These are phyloP conservation scores for Natrix natrix DNA, from an alignment of 2,797 vertebrate genomes.

Conservation along the genomic window DNA sequence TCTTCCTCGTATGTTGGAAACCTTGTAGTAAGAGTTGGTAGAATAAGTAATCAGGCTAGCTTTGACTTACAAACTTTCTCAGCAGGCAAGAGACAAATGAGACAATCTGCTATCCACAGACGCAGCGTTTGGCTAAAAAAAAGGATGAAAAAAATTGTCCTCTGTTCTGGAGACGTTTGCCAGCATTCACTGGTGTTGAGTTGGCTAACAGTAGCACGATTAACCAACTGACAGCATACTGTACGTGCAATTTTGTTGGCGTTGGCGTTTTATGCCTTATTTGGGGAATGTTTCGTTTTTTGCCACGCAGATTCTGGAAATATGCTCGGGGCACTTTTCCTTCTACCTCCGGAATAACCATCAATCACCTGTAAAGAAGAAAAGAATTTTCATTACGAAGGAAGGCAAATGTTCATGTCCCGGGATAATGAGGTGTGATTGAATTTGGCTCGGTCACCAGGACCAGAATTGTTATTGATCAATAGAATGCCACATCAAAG, in stretches of 20 bases:
- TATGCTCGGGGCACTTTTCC: not conserved
- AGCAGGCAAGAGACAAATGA: not conserved
- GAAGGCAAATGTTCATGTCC: not conserved
- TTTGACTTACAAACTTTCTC: not conserved
- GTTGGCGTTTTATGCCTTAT: not conserved
- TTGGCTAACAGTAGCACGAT: not conserved
- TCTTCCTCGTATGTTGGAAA: not conserved
- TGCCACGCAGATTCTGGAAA: not conserved
- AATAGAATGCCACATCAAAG: not conserved
- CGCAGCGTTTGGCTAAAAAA: too few relatives aligned
- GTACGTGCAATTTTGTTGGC: not conserved
- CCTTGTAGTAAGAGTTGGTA: not conserved
- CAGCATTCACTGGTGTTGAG: not conserved
- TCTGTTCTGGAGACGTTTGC: not conserved
- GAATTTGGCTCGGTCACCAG: too few relatives aligned
- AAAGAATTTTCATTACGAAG: not conserved
- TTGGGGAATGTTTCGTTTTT: not conserved
- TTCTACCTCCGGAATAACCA: not conserved
- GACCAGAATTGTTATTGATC: too few relatives aligned
- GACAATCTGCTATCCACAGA: not conserved
- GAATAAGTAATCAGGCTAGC: not conserved
- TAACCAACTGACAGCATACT: not conserved
- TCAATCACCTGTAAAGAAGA: not conserved
- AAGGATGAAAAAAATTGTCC: not conserved
- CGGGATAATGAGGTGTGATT: too few relatives aligned